Conservation (phyloP, 2,888 invertebrate genomes). For the Galerucella calmariensis region DNA sequence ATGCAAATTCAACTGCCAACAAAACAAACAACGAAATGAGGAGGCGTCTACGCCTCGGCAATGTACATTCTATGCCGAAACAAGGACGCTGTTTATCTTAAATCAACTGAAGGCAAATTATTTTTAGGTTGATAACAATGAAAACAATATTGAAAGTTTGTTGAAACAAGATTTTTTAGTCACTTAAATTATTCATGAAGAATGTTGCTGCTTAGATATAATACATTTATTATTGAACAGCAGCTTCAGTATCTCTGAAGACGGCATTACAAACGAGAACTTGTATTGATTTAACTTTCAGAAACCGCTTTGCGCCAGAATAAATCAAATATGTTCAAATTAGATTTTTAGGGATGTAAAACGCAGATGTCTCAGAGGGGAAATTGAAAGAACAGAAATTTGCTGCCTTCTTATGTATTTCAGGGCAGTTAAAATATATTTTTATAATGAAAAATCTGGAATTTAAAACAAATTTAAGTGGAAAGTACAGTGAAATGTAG, state of each 20-base stretch:
- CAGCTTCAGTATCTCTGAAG: constrained; percentile 7
- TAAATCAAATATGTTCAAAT: constrained; percentile 56
- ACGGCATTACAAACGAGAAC: constrained; percentile 55
- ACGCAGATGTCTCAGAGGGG: constrained; percentile 55
- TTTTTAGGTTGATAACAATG: not conserved
- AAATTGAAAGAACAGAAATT: constrained; percentile 51
- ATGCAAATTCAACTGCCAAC: constrained; percentile 61
- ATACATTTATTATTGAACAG: no score
- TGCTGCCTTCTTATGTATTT: constrained; percentile 41
- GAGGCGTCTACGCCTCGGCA: constrained; percentile 40
- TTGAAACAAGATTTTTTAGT: not conserved
- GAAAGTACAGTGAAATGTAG: no score
- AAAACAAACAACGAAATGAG: constrained; percentile 57
- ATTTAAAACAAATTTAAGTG: no score
- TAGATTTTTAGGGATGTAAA: constrained; percentile 56
- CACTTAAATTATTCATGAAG: no score
- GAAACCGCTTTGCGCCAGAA: constrained; percentile 54
- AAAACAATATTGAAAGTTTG: no score
- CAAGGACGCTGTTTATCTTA: constrained; percentile 1
- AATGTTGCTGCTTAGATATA: no score
- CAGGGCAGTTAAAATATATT: constrained; percentile 53
- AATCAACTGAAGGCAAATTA: constrained; percentile 2
- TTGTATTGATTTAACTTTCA: constrained; percentile 58
- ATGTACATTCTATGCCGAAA: constrained; percentile 17
- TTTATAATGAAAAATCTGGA: constrained; percentile 48